Conservation (phyloP, 2,113 vertebrate genomes). For the Puffinus mauretanicus region DNA sequence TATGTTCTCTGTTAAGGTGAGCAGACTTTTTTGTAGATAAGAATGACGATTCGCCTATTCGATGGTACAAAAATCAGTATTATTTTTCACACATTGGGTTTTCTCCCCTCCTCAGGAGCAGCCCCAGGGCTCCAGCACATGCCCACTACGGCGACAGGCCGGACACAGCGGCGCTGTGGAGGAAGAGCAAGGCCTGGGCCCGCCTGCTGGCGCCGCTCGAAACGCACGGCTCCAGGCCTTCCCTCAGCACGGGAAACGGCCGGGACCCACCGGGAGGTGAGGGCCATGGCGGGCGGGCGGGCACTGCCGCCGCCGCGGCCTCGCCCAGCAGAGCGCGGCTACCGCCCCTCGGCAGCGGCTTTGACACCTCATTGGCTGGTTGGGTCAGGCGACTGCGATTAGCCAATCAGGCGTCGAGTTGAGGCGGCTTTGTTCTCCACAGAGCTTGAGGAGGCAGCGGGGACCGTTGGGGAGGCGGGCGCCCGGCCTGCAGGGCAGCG, state of each 20-base stretch:
- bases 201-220: too few species aligned
- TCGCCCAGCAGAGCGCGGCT: not conserved
- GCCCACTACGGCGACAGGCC: rapidly evolving
- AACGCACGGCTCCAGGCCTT: rapidly evolving
- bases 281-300: too few species aligned
- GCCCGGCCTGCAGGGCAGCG: rapidly evolving
- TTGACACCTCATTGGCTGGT: not conserved
- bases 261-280: not conserved
- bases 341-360: rapidly evolving
- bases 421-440: rapidly evolving
- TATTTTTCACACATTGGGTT: rapidly evolving
- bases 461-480: rapidly evolving
- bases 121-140: rapidly evolving
- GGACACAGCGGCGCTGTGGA: rapidly evolving
- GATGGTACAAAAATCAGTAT: not conserved
- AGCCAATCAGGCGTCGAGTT: conserved; percentile 7
- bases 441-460: rapidly evolving
- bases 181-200: not conserved
- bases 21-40: not conserved
- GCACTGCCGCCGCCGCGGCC: rapidly evolving
- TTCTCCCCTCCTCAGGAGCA: not conserved
- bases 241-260: rapidly evolving
- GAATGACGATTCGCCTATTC: rapidly evolving
- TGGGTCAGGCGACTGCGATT: rapidly evolving
- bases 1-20: not conserved